phyloP scores from a whole-genome alignment of 92 coral and sea anemone species.

The Desmophyllum pertusum region DNA sequence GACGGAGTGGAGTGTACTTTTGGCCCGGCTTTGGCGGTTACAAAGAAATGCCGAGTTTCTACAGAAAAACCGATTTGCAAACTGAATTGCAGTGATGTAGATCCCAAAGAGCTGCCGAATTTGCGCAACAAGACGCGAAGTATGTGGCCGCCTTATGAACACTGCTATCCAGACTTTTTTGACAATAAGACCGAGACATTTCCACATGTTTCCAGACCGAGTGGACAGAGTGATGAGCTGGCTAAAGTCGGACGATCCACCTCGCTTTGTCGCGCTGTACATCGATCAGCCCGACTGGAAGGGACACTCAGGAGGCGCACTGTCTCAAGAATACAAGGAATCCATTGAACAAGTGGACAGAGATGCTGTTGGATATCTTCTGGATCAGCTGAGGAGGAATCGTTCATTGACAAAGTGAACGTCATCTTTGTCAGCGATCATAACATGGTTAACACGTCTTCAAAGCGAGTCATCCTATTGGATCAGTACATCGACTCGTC shows the following conservation, averaged over 20 bases:
- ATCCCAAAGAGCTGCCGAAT: conserved; percentile 43
- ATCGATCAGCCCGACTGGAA: conserved; percentile 65
- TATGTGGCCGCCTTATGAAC: conserved; percentile 67
- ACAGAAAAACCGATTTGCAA: conserved; percentile 59
- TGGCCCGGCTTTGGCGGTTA: conserved; percentile 74
- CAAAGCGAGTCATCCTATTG: conserved; percentile 63
- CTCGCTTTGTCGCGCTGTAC: conserved; percentile 80
- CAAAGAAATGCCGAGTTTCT: conserved; percentile 72
- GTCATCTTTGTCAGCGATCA: conserved; percentile 85
- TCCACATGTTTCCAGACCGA: conserved; percentile 40
- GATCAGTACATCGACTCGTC: conserved; percentile 66
- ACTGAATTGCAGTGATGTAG: conserved; percentile 65
- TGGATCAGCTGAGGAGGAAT: conserved; percentile 62
- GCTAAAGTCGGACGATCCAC: conserved; percentile 72
- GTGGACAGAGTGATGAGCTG: conserved; percentile 72
- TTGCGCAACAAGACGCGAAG: conserved; percentile 52
- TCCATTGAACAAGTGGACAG: conserved; percentile 71
- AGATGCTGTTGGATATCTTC: conserved; percentile 84
- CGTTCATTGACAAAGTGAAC: conserved; percentile 78
- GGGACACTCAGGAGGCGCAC: conserved; percentile 73
- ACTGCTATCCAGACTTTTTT: conserved; percentile 58
- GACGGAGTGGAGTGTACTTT: conserved; percentile 84
- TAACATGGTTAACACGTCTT: conserved; percentile 77
- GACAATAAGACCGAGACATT: conserved; percentile 61
- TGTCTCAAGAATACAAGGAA: conserved; percentile 45